These are phyloP conservation scores for Drosophila nasuta DNA, from an alignment of 1,140 invertebrate species.

Conservation along the genomic window DNA sequence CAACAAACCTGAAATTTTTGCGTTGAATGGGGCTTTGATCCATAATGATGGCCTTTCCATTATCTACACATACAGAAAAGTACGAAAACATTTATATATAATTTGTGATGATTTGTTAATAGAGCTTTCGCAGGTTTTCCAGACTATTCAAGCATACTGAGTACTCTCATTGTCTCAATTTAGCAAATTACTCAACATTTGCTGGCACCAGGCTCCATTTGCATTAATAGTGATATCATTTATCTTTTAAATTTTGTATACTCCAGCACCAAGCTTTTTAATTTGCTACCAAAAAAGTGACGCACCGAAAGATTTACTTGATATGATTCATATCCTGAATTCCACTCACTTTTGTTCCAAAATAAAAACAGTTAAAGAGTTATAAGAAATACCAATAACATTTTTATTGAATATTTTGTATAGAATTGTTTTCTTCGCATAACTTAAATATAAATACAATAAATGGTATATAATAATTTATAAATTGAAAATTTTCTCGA, in stretches of 20 bases:
- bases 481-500: slow-evolving; percentile 71
- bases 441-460: slow-evolving; percentile 72
- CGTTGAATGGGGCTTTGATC: slow-evolving; percentile 6
- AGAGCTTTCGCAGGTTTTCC: background rate
- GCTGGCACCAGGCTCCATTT: background rate
- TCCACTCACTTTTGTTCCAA: background rate
- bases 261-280: background rate
- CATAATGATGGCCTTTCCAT: background rate
- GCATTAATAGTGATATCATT: background rate
- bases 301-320: background rate
- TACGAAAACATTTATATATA: background rate
- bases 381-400: slow-evolving; percentile 25
- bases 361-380: background rate
- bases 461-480: slow-evolving; percentile 74
- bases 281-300: background rate
- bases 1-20: slow-evolving; percentile 9
- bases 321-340: background rate
- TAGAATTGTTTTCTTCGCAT: slow-evolving; percentile 48
- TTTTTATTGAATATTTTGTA: slow-evolving; percentile 38
- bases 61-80: background rate
- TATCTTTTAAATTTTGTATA: background rate
- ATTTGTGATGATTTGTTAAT: background rate
- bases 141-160: too few species aligned
- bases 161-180: background rate
- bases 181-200: slow-evolving; percentile 10